Percentiles rank a stretch among this genome's conserved stretches.
These are phyloP conservation scores for Myiozetetes cayanensis DNA, from an alignment of 2,113 vertebrate genomes.

Conservation along the genomic window DNA sequence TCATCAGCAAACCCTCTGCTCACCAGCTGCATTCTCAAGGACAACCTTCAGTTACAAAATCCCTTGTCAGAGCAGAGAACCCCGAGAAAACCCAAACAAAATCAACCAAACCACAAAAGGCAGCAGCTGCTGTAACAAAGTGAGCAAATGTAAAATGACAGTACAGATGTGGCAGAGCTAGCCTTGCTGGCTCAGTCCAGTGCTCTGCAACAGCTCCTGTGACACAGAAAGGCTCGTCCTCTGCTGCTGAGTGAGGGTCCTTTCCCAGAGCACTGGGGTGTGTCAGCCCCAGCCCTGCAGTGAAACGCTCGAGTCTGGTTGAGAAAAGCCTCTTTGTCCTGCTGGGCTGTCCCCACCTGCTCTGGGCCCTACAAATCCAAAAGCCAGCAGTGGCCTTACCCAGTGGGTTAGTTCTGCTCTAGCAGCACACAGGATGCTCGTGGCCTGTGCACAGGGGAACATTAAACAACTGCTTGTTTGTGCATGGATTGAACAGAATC, in stretches of 20 bases:
- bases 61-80: rapidly evolving
- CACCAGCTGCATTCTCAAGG: neutral
- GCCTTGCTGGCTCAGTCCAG: rapidly evolving
- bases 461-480: neutral
- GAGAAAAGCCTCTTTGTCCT: neutral
- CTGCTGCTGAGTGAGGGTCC: neutral
- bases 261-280: neutral
- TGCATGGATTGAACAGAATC: neutral
- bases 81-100: neutral
- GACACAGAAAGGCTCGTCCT: neutral
- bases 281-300: neutral
- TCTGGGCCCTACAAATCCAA: rapidly evolving
- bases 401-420: rapidly evolving
- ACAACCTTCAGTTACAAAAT: neutral
- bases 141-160: neutral
- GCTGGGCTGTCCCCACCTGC: neutral
- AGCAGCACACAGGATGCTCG: rapidly evolving
- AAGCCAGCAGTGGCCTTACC: neutral
- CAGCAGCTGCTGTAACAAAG: neutral
- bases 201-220: neutral
- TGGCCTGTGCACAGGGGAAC: neutral
- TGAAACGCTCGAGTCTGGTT: neutral
- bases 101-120: neutral
- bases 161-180: neutral
- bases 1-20: neutral